Base-by-base conservation (phyloP, 2,797 vertebrate species). In the Pitangus sulphuratus region DNA sequence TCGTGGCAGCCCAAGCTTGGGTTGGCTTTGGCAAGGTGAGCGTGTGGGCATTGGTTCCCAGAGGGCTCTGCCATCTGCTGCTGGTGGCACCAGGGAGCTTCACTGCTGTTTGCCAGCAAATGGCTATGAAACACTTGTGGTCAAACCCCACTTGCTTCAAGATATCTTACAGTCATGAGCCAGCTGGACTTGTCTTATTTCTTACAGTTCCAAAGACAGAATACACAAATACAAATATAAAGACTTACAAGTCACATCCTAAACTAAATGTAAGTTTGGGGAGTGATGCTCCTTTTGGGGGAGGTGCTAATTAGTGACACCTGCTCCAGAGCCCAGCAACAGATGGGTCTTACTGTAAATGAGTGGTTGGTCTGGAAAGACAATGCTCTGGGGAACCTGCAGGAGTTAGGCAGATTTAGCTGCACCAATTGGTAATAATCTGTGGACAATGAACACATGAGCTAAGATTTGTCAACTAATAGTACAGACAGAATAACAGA, bases 51-150 rank as follows among this genome's bases (percentile, higher is more conserved):
- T 17, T 2, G 20, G 74, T 87, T 80, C 92, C 96, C 93, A 87
- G 96, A 93, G 90, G 15, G 64, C 61, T 78, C 77, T 71, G 74
- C 97, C 98, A 97, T 95, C 98, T 98, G 97, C 96, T 97, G 96
- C 97, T 96, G 93, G 76, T 83, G 80, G 79, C 69, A 69, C 37
- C 2, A 0, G 18, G 33, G 45, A 91, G 1, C 53, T 54, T 68
- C 35, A 7, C 35, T 75, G 51, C 75, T 6, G 1, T 28, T 68
- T 25, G 2, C 51, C 70, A 60, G 42, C 44, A 82, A 84, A 68
- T 19, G 77, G 48, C 81, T 48, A 12, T 0, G 0, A 68, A 90
- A 33, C 33, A 10, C 50, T 83, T 0, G 0, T 58, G 50, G 56
- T 88, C 76, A 89, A 74, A 61, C 33, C 35, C 53, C 17, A 4